Evolutionary conservation across 2,888 invertebrate species (phyloP), one percentile per base, ranked within the genome.

Genomic region (Eupsilia transversa): DNA sequence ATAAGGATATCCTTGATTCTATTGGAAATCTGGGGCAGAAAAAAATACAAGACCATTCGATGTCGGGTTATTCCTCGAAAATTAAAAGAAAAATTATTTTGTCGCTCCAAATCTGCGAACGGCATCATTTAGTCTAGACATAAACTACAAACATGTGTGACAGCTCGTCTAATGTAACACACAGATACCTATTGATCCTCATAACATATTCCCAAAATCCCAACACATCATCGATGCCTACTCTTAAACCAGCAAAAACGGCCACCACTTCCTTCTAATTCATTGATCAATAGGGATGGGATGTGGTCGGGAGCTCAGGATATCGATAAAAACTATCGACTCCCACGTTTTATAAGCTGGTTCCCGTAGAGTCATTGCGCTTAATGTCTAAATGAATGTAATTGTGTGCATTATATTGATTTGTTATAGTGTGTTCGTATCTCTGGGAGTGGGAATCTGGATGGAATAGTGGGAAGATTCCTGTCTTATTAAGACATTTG

Each of bases 271-370:
- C 74, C 73, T 73, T 57, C 61, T 60, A 46, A 71, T 61, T n/a
- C 61, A 83, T 77, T 79, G 72, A 85, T 80, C 74, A 69, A 46
- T 66, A 79, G 54, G 57, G 74, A 72, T 80, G 78, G 88, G 88
- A 87, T 84, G 86, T 82, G 84, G 77, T 71, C 56, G 60, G 71
- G 60, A 63, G 59, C 65, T 61, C 60, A 49, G 67, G 63, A 63
- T 61, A 66, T 60, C 57, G 61, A 88, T 83, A 90, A 91, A 91
- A 91, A 90, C 83, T 78, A 60, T 74, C 59, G 76, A 83, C 83
- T 91, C 91, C 89, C 91, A 91, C 91, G 91, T 85, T 80, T 27
- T 65, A 52, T 71, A 80, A 85, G 84, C 85, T 74, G 82, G 86
- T 89, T 87, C 78, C 79, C 71, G 43, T 35, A 33, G 65, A 75